Conservation (phyloP, 2,888 invertebrate genomes). For the Harmothoe impar region DNA sequence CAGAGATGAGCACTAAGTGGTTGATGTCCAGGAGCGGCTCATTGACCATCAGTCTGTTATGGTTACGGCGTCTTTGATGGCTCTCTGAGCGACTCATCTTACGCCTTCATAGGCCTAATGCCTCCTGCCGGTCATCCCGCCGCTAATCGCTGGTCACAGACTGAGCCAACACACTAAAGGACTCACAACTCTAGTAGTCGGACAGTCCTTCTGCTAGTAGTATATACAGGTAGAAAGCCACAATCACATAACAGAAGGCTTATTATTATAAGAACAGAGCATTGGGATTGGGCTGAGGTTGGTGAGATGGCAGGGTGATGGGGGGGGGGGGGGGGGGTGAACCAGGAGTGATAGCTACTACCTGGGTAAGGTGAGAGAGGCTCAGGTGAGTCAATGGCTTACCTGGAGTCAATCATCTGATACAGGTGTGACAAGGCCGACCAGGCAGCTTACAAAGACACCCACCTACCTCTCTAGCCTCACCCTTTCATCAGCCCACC, state of each 20-base stretch:
- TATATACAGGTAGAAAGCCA: no score
- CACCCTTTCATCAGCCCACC: no score
- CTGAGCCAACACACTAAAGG: neutral
- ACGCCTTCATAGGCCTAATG: constrained; percentile 20
- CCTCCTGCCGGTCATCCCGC: neutral
- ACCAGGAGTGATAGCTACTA: no score
- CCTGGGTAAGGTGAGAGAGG: neutral
- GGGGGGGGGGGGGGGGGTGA: neutral
- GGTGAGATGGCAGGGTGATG: neutral
- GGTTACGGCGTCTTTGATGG: constrained; percentile 39
- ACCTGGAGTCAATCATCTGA: constrained; percentile 29
- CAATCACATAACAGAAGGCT: no score
- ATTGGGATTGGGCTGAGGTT: neutral
- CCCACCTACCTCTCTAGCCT: no score
- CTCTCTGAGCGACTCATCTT: constrained; percentile 13
- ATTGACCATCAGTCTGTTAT: constrained; percentile 25
- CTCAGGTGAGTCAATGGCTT: constrained; percentile 29
- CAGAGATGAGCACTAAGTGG: constrained; percentile 14
- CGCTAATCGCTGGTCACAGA: neutral
- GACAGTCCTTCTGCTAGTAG: no score
- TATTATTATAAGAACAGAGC: no score
- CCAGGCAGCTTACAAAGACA: neutral
- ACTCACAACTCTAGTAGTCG: no score
- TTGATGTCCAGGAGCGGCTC: constrained; percentile 15
- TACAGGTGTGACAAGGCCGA: constrained; percentile 3